These are phyloP conservation scores for Zeus faber DNA, from an alignment of 2,113 vertebrate species.

Conservation along the genomic window DNA sequence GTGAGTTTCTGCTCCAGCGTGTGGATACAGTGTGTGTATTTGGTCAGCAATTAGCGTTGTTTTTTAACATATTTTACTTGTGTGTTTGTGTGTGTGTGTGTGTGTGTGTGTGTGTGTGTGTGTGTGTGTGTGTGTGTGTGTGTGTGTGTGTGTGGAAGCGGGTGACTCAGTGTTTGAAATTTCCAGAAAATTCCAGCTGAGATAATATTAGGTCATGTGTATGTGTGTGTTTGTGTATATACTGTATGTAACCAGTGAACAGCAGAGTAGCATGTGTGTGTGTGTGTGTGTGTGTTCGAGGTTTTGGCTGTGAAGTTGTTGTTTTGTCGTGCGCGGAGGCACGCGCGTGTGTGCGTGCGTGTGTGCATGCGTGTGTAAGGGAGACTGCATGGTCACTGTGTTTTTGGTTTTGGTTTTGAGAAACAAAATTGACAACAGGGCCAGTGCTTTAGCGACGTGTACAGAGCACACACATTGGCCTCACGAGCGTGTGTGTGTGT, in stretches of 20 bases:
- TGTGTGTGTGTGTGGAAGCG: constrained; percentile 20
- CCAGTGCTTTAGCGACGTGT: constrained; percentile 57
- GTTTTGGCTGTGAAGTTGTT: constrained; percentile 55
- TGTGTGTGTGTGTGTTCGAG: constrained; percentile 31
- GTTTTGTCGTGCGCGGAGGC: no score
- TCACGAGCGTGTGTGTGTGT: constrained; percentile 34
- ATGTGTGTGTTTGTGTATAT: constrained; percentile 53
- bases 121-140: constrained; percentile 8
- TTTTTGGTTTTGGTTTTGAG: constrained; percentile 51
- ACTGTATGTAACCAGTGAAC: constrained; percentile 17
- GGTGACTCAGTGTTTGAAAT: constrained; percentile 59
- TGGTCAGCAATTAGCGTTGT: constrained; percentile 22
- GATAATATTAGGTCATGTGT: constrained; percentile 69
- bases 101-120: constrained; percentile 9
- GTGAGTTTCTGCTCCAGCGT: no score
- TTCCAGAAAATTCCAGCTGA: constrained; percentile 69
- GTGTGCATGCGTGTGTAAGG: not conserved
- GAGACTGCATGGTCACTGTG: constrained; percentile 35
- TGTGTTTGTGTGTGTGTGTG: constrained; percentile 6
- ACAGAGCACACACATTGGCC: constrained; percentile 39
- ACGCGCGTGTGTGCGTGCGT: constrained; percentile 19
- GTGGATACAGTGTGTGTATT: constrained; percentile 42
- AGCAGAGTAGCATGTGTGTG: not conserved
- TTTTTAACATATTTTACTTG: not conserved
- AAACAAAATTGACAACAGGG: constrained; percentile 45